Conservation (phyloP, 2,113 vertebrate genomes). For the Ursus arctos region DNA sequence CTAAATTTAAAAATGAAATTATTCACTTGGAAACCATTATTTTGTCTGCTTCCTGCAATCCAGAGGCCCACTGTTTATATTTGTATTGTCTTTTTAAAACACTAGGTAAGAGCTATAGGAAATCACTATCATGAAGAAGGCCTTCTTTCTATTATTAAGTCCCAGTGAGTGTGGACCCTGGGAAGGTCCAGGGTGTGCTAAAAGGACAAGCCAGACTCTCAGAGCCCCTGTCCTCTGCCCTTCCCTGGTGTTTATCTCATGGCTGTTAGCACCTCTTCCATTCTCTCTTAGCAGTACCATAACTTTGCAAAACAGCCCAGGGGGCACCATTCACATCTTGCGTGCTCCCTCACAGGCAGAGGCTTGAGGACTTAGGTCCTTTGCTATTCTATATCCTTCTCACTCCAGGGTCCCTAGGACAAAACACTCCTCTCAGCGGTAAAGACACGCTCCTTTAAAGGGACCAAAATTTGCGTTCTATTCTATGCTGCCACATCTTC, state of each 20-base stretch:
- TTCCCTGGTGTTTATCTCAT: not conserved
- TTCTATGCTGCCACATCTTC: not conserved
- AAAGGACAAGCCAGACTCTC: not conserved
- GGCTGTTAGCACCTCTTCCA: not conserved
- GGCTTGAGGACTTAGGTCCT: not conserved
- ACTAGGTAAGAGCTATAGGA: not conserved
- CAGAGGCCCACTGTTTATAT: constrained; percentile 31
- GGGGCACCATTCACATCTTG: not conserved
- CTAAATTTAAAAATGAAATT: constrained; percentile 82
- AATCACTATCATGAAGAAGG: not conserved
- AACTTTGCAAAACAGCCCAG: not conserved
- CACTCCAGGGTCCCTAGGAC: not conserved
- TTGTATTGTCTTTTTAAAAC: constrained; percentile 50
- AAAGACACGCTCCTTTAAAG: not conserved
- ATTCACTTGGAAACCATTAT: constrained; percentile 82
- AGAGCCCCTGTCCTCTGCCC: not conserved
- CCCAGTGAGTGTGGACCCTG: not conserved
- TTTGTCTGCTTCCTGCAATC: constrained; percentile 79
- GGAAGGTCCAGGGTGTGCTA: not conserved
- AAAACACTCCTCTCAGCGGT: not conserved
- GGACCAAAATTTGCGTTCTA: not conserved
- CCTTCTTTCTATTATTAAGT: constrained; percentile 11
- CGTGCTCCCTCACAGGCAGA: not conserved
- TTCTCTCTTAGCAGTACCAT: not conserved
- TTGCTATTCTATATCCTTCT: not conserved